These are phyloP conservation scores for Malthinus flaveolus DNA, from an alignment of 2,888 invertebrate species.

Conservation along the genomic window DNA sequence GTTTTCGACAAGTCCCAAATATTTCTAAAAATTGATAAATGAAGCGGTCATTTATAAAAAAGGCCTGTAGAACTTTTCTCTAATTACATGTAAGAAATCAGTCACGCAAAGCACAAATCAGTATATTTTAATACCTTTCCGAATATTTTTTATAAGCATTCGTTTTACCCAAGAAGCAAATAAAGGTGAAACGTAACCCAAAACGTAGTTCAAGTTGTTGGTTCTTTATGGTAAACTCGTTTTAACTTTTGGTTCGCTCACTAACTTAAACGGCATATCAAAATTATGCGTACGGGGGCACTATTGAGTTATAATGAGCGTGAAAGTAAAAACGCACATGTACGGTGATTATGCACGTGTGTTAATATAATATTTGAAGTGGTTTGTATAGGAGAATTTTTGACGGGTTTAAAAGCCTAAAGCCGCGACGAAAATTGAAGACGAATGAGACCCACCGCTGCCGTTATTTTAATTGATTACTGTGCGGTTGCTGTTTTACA, in stretches of 20 bases:
- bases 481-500: constrained; percentile 34
- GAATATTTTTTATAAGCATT: too few species aligned
- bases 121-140: too few species aligned
- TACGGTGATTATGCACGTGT: constrained; percentile 18
- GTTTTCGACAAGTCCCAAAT: too few species aligned
- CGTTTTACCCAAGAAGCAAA: too few species aligned
- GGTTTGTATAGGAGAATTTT: constrained; percentile 9
- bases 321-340: constrained; percentile 23
- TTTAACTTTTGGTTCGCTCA: background rate
- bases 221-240: background rate
- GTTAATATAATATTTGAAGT: constrained; percentile 22
- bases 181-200: too few species aligned
- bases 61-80: too few species aligned
- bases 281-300: background rate
- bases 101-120: too few species aligned
- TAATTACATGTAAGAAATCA: too few species aligned
- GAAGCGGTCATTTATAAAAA: too few species aligned
- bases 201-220: too few species aligned
- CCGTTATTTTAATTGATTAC: constrained; percentile 32
- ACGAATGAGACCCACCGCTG: constrained; percentile 30
- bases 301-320: constrained; percentile 21
- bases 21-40: too few species aligned
- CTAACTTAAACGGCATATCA: background rate
- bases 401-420: constrained; percentile 19
- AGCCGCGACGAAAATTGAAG: constrained; percentile 27